A percentile compares a stretch with the other conserved stretches of the same genome.
Conservation (phyloP, 2,888 invertebrate genomes). For the Argynnis bischoffii region DNA sequence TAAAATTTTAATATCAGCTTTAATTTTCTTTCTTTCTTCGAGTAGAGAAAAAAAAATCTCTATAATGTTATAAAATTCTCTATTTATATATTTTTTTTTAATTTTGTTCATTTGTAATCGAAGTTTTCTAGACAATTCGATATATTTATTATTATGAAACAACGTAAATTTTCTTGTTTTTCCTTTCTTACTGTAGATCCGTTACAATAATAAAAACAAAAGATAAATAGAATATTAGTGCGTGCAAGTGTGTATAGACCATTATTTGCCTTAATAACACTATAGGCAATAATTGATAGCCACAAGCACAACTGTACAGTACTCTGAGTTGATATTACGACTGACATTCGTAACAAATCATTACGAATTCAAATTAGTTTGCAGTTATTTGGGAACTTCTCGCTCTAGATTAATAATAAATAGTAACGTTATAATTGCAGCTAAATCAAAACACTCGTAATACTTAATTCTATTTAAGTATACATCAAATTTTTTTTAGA, state of each 20-base stretch:
- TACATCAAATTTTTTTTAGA: no score
- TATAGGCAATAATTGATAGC: constrained; percentile 24
- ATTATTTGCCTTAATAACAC: constrained; percentile 23
- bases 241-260: constrained; percentile 18
- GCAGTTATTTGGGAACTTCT: constrained; percentile 47
- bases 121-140: no score
- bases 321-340: constrained; percentile 21
- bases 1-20: no score
- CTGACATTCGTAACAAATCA: constrained; percentile 25
- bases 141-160: no score
- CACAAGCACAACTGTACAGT: constrained; percentile 17
- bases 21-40: no score
- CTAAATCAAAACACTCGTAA: background rate
- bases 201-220: background rate
- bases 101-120: no score
- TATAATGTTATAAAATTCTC: no score
- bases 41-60: no score
- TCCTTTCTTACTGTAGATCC: no score
- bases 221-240: background rate
- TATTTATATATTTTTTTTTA: no score
- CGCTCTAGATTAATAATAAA: constrained; percentile 45
- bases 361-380: constrained; percentile 34
- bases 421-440: constrained; percentile 30
- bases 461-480: no score
- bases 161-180: no score